Percentiles rank a stretch among this genome's conserved stretches.
phyloP scores from a whole-genome alignment of 1,140 invertebrate species.

The Pissodes strobi region DNA sequence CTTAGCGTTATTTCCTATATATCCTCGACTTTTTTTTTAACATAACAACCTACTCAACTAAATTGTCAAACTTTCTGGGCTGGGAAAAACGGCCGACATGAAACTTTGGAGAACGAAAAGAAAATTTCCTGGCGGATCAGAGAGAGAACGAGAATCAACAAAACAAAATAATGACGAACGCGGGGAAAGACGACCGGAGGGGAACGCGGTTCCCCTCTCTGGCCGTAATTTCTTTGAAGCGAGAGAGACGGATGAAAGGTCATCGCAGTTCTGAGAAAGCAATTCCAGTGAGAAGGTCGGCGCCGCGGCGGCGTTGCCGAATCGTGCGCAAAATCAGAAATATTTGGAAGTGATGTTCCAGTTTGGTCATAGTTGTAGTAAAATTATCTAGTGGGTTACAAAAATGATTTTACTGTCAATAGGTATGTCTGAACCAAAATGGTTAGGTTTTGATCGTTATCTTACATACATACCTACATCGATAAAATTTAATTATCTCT shows the following conservation, averaged over 20 bases:
- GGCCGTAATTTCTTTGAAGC: slow-evolving; percentile 3
- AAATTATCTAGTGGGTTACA: too few relatives aligned
- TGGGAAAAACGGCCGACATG: neutral
- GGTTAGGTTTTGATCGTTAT: too few relatives aligned
- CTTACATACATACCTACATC: too few relatives aligned
- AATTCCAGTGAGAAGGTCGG: slow-evolving; percentile 10
- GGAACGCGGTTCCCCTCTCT: neutral
- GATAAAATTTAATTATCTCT: too few relatives aligned
- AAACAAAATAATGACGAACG: neutral
- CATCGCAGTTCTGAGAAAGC: neutral
- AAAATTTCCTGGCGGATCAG: neutral
- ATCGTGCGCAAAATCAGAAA: too few relatives aligned
- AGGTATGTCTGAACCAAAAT: too few relatives aligned
- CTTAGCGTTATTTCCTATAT: neutral
- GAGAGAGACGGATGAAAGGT: neutral
- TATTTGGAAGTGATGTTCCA: too few relatives aligned
- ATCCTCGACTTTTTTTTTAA: neutral
- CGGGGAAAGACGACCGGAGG: neutral
- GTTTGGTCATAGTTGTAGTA: too few relatives aligned
- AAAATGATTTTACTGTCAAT: too few relatives aligned
- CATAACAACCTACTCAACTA: neutral
- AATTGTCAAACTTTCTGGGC: slow-evolving; percentile 8
- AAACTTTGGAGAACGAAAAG: neutral
- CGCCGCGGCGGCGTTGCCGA: too few relatives aligned
- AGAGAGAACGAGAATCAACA: slow-evolving; percentile 6